phyloP scores from a whole-genome alignment of 2,797 vertebrate species.

The Pseudopleuronectes americanus region DNA sequence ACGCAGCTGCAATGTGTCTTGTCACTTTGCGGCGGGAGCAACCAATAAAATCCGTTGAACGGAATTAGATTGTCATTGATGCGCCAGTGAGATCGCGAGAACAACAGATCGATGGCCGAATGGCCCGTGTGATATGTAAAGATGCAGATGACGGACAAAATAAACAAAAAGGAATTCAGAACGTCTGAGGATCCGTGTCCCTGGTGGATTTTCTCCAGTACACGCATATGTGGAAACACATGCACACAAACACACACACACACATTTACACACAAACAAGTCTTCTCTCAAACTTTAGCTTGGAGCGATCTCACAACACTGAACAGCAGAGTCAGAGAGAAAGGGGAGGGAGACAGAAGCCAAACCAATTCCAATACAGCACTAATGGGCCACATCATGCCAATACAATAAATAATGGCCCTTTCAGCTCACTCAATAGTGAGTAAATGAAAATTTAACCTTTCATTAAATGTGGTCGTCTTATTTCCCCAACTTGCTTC shows the following conservation, averaged over 20 bases:
- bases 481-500: constrained; percentile 83
- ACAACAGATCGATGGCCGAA: constrained; percentile 87
- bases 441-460: constrained; percentile 89
- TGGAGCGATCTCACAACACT: constrained; percentile 80
- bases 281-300: constrained; percentile 80
- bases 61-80: constrained; percentile 89
- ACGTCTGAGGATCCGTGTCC: constrained; percentile 51
- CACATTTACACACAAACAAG: constrained; percentile 50
- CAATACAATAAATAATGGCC: constrained; percentile 90
- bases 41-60: constrained; percentile 83
- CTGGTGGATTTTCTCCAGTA: constrained; percentile 5
- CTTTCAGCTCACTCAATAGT: constrained; percentile 88
- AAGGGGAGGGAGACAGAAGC: constrained; percentile 71
- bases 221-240: constrained; percentile 25
- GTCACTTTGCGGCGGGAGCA: constrained; percentile 85
- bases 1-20: constrained; percentile 85
- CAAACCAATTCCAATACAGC: constrained; percentile 88
- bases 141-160: constrained; percentile 62
- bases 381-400: constrained; percentile 91
- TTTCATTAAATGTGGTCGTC: constrained; percentile 88
- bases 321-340: constrained; percentile 72
- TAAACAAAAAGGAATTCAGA: constrained; percentile 60
- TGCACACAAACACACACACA: constrained; percentile 23
- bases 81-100: constrained; percentile 77
- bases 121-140: constrained; percentile 66